A percentile compares a stretch with the other conserved stretches of the same genome.
phyloP scores from a whole-genome alignment of 2,797 vertebrate genomes.

The Enoplosus armatus region DNA sequence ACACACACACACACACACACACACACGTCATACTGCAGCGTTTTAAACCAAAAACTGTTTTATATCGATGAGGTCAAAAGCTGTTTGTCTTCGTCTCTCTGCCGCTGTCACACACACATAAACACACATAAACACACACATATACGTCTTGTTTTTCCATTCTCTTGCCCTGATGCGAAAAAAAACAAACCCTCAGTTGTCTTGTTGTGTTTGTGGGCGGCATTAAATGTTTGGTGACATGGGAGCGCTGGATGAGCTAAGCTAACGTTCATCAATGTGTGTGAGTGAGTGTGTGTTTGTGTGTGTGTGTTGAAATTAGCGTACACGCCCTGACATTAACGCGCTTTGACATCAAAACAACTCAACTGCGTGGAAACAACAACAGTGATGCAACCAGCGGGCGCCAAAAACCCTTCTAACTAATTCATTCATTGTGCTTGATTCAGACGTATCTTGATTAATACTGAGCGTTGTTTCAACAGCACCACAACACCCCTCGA shows the following conservation, averaged over 20 bases:
- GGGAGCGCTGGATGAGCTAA: constrained; percentile 31
- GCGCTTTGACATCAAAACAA: constrained; percentile 39
- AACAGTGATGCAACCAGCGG: constrained; percentile 39
- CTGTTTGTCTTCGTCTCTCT: background rate
- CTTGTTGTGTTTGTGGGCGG: constrained; percentile 10
- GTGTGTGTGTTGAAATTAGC: constrained; percentile 40
- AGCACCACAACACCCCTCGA: too few relatives aligned
- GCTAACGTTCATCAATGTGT: constrained; percentile 5
- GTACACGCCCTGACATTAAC: constrained; percentile 37
- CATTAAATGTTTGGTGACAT: constrained; percentile 25
- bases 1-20: background rate
- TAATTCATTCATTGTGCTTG: too few relatives aligned
- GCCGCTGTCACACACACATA: background rate
- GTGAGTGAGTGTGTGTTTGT: constrained; percentile 5
- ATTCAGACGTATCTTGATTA: too few relatives aligned
- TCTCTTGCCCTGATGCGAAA: constrained; percentile 16
- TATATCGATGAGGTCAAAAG: background rate
- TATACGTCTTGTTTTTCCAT: constrained; percentile 8
- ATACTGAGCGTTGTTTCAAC: too few relatives aligned
- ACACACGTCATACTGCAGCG: background rate
- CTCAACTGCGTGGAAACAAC: constrained; percentile 19
- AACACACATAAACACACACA: background rate
- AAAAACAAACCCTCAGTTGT: constrained; percentile 22
- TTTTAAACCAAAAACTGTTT: constrained; percentile 18
- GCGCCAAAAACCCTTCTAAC: too few relatives aligned